A percentile compares a stretch with the other conserved stretches of the same genome.
These are phyloP conservation scores for Leptestheria dahalacensis DNA, from an alignment of 1,140 invertebrate genomes.

Conservation along the genomic window DNA sequence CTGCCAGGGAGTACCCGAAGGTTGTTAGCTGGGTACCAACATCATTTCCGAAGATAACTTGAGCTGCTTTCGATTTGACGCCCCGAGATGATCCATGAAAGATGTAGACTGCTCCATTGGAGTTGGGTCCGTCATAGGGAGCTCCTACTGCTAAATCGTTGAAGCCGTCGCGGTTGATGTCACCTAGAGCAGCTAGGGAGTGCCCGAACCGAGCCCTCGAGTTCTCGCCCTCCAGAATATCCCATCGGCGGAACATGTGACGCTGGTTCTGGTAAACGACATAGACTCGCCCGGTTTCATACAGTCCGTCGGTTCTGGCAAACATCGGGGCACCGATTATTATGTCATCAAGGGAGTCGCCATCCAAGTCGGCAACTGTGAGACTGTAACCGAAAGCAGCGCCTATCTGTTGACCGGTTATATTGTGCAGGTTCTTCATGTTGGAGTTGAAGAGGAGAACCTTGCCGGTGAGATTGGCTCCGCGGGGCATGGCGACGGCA, in stretches of 20 bases:
- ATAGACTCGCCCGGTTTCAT: conserved; percentile 81
- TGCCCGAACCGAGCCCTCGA: conserved; percentile 78
- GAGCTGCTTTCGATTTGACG: conserved; percentile 55
- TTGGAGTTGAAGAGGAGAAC: conserved; percentile 70
- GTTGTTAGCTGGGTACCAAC: conserved; percentile 36
- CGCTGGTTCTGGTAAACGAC: conserved; percentile 59
- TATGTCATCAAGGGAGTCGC: conserved; percentile 80
- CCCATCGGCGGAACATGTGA: conserved; percentile 34
- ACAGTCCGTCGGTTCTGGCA: conserved; percentile 61
- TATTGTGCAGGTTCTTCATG: conserved; percentile 64
- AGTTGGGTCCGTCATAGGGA: conserved; percentile 74
- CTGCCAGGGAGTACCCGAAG: conserved; percentile 80
- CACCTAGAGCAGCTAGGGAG: conserved; percentile 67
- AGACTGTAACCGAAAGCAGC: conserved; percentile 90
- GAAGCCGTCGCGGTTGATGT: conserved; percentile 84
- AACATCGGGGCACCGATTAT: conserved; percentile 90
- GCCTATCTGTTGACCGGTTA: conserved; percentile 82
- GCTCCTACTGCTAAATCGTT: conserved; percentile 85
- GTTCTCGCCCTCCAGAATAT: conserved; percentile 56
- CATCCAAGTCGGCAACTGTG: conserved; percentile 75
- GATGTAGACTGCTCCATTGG: conserved; percentile 79
- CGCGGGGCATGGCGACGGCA: conserved; percentile 83
- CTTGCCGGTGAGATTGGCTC: conserved; percentile 65
- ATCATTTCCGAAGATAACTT: conserved; percentile 31
- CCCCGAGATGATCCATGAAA: conserved; percentile 70